These are phyloP conservation scores for Hepsetus odoe DNA, from an alignment of 2,113 vertebrate species.

Conservation along the genomic window DNA sequence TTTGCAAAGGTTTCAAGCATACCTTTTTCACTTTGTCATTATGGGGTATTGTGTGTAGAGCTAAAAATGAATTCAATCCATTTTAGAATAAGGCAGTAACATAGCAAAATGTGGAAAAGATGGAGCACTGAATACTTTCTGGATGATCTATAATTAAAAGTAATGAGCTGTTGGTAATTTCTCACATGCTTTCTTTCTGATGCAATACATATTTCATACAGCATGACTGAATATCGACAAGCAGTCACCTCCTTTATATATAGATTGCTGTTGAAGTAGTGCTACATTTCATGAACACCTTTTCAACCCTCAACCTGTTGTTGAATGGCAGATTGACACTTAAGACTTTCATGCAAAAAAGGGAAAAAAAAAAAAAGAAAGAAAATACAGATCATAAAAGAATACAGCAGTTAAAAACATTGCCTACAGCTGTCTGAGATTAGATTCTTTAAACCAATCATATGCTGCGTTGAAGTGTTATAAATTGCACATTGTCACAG, in stretches of 20 bases:
- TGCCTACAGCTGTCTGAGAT: slow-evolving; percentile 53
- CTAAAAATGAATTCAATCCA: no score
- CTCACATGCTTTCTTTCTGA: not conserved
- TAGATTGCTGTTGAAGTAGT: not conserved
- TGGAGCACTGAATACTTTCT: not conserved
- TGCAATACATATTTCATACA: slow-evolving; percentile 2
- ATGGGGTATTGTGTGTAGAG: no score
- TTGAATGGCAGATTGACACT: slow-evolving; percentile 24
- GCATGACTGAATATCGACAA: not conserved
- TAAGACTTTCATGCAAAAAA: slow-evolving; percentile 63
- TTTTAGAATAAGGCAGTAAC: no score
- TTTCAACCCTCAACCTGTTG: not conserved
- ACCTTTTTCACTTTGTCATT: no score
- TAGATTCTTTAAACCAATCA: slow-evolving; percentile 15
- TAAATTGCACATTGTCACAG: slow-evolving; percentile 61
- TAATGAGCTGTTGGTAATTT: slow-evolving; percentile 14
- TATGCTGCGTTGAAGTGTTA: slow-evolving; percentile 35
- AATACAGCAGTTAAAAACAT: slow-evolving; percentile 65
- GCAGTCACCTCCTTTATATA: slow-evolving; percentile 3
- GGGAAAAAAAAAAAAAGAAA: slow-evolving; percentile 42
- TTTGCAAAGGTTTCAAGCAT: no score
- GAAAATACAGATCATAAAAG: slow-evolving; percentile 51
- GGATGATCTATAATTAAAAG: not conserved
- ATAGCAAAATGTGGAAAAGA: no score
- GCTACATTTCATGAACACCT: not conserved